Conservation (phyloP, 2,113 vertebrate genomes). For the Ailuropoda melanoleuca region DNA sequence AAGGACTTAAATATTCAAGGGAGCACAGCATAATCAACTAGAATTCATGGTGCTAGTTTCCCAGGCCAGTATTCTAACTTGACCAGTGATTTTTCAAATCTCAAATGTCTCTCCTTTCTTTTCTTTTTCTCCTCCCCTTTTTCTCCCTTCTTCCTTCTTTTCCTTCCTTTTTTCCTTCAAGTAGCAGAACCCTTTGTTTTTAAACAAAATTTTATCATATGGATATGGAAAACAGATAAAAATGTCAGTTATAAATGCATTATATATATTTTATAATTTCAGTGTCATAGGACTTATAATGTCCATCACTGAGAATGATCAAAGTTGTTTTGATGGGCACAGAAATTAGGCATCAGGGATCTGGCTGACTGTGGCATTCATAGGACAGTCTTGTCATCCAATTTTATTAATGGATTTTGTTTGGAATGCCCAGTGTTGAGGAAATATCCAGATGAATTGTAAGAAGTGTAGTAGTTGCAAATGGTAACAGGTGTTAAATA, state of each 20-base stretch:
- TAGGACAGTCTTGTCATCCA: neutral
- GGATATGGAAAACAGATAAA: neutral
- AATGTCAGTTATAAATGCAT: neutral
- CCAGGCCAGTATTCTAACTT: neutral
- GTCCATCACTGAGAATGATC: neutral
- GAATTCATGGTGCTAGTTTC: neutral
- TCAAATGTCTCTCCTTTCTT: neutral
- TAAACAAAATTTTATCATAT: neutral
- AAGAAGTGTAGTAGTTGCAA: neutral
- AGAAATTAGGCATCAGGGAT: neutral
- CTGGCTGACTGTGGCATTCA: neutral
- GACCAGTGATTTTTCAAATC: neutral
- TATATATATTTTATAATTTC: neutral
- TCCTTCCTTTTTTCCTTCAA: neutral
- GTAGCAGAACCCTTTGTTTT: neutral
- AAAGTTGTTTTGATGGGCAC: neutral
- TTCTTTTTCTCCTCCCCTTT: neutral
- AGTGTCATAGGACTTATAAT: neutral
- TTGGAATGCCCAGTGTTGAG: neutral
- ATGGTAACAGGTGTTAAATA: neutral
- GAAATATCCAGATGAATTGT: neutral
- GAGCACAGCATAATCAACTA: neutral
- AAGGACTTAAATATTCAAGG: neutral
- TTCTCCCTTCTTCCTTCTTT: neutral
- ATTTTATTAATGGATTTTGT: neutral